Evolutionary conservation across 2,113 vertebrate genomes (phyloP), one percentile per base, ranked within the genome.

Genomic region (Neomonachus schauinslandi): DNA sequence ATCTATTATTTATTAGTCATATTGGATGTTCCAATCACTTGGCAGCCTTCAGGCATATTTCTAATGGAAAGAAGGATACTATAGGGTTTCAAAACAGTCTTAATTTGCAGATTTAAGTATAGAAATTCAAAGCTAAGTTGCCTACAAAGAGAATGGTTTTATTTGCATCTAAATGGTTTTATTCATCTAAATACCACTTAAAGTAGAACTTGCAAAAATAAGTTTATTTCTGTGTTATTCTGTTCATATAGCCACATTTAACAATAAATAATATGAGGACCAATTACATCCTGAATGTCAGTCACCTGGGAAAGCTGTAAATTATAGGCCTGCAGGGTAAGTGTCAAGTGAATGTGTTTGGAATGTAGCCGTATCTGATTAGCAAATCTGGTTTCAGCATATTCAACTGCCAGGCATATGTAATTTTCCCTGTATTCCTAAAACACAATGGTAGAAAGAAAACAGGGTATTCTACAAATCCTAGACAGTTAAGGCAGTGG

Each of bases 1-100:
- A 98, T 98, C 81, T 96, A 98, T 98, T 97, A 98, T 98, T 96
- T 85, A 98, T 89, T 63, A 92, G 89, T 63, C 59, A 49, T 90
- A 92, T 71, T 96, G 92, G 87, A 97, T 96, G 95, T 89, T 94
- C 89, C 81, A 89, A 94, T 98, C 93, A 96, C 36, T 96, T 82
- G 87, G 67, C 85, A 90, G 84, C 79, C 95, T 89, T 90, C 24
- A 18, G 90, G 88, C 90, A 51, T 59, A 51, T 96, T 97, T 92
- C 53, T 96, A 95, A 96, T 86, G 92, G 83, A 89, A 95, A 77
- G 77, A 96, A 95, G 61, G 26, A 55, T 31, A 79, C 69, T 71
- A 39, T 36, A 91, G 8, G 22, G 26, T 89, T 93, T 79, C 65
- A 87, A 71, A 81, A n/a, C n/a, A 18, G 46, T 71, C 69, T 97